phyloP scores from a whole-genome alignment of 2,888 invertebrate species.

The Elegia similella region DNA sequence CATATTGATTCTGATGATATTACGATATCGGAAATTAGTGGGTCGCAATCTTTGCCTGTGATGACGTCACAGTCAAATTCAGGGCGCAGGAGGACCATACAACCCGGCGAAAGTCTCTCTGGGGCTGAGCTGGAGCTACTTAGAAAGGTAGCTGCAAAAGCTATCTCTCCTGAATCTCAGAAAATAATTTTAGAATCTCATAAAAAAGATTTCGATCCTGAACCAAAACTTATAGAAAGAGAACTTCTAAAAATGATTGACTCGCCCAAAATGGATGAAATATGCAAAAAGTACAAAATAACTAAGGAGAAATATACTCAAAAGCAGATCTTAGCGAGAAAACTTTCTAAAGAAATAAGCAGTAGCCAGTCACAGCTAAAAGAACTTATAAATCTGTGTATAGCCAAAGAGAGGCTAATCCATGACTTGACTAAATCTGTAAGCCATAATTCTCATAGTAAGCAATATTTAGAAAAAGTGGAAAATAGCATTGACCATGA shows the following conservation, averaged over 20 bases:
- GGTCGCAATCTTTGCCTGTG: constrained; percentile 70
- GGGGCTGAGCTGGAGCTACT: constrained; percentile 82
- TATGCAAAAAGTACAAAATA: constrained; percentile 78
- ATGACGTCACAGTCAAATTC: constrained; percentile 76
- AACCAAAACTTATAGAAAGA: constrained; percentile 78
- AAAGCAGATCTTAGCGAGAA: constrained; percentile 72
- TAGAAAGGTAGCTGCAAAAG: constrained; percentile 82
- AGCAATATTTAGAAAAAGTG: constrained; percentile 81
- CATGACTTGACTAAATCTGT: constrained; percentile 82
- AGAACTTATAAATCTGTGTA: constrained; percentile 85
- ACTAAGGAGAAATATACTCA: constrained; percentile 76
- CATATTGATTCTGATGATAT: constrained; percentile 76
- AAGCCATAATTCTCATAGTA: constrained; percentile 55
- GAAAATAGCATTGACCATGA: constrained; percentile 80
- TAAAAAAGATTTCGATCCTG: constrained; percentile 77
- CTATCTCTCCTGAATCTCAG: constrained; percentile 76
- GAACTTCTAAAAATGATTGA: constrained; percentile 78
- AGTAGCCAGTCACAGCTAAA: constrained; percentile 86
- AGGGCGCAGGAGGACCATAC: constrained; percentile 80
- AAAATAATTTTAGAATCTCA: constrained; percentile 80
- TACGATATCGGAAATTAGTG: constrained; percentile 76
- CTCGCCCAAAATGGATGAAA: constrained; percentile 71
- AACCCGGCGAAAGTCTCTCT: constrained; percentile 83
- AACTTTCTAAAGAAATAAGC: constrained; percentile 82
- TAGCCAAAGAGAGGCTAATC: constrained; percentile 87